Base-by-base conservation (phyloP, 1,140 invertebrate species). In the Nebria ingens region DNA sequence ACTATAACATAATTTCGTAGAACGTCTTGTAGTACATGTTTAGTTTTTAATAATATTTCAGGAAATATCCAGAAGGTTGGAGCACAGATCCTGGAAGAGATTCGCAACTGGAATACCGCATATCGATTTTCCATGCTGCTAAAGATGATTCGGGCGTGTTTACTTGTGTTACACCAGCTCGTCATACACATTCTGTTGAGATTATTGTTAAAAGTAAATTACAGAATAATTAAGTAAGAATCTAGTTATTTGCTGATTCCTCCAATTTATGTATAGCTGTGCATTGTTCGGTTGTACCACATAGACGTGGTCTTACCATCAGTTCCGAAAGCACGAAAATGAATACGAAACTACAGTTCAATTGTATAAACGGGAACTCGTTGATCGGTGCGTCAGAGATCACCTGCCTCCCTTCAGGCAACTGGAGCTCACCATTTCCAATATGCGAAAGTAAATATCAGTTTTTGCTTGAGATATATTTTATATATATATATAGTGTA, bases 11-110 rank as follows among this genome's bases (percentile, higher is more conserved):
- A n/a, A 34, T n/a, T n/a, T n/a, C n/a, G n/a, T n/a, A n/a, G n/a
- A n/a, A n/a, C n/a, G n/a, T n/a, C n/a, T n/a, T n/a, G n/a, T n/a
- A n/a, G n/a, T 34, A 45, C 34, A 22, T 53, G 17, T n/a, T 3
- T 21, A 4, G 13, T 40, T 52, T 51, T 53, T 51, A 13, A 2
- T 38, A 34, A 12, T n/a, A n/a, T 40, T 56, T 42, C 15, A 79
- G 85, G 60, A 86, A 85, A 63, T 89, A 89, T 69, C 78, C 80
- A 1, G 86, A 90, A 70, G 86, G 86, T 13, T 92, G 90, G 90
- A 86, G 85, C 0, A 85, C 80, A 15, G 89, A 90, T 62, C 83
- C 83, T 13, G 85, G 84, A 0, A 70, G 87, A 2, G 86, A 91
- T 72, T 80, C 84, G 21, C 79, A 84, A 56, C 69, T 92, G 38